A percentile compares a stretch with the other conserved stretches of the same genome.
phyloP scores from a whole-genome alignment of 2,797 vertebrate genomes.

The Odontamblyopus lacepedii region DNA sequence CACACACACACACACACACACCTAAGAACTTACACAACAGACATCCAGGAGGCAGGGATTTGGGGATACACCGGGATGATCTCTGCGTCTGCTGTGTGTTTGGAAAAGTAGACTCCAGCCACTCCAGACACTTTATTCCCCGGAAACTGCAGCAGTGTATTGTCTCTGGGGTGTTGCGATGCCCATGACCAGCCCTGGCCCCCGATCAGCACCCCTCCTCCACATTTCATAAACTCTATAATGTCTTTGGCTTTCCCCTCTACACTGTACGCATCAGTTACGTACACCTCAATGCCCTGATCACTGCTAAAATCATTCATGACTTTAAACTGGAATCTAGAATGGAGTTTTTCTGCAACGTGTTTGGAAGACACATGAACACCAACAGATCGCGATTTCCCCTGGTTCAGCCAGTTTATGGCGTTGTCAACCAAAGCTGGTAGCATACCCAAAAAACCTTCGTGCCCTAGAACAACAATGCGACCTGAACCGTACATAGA shows the following conservation, averaged over 20 bases:
- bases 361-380: slow-evolving; percentile 54
- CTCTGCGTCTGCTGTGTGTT: neutral
- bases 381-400: slow-evolving; percentile 40
- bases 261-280: slow-evolving; percentile 73
- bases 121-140: slow-evolving; percentile 14
- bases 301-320: slow-evolving; percentile 34
- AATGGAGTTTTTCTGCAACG: slow-evolving; percentile 60
- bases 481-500: slow-evolving; percentile 79
- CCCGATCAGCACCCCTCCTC: slow-evolving; percentile 85
- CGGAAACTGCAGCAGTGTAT: slow-evolving; percentile 20
- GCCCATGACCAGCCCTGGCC: slow-evolving; percentile 88
- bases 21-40: neutral
- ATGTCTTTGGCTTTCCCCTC: slow-evolving; percentile 52
- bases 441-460: slow-evolving; percentile 72
- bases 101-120: slow-evolving; percentile 12
- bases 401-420: slow-evolving; percentile 77
- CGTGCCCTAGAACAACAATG: slow-evolving; percentile 81
- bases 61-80: neutral
- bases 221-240: slow-evolving; percentile 79
- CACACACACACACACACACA: too few relatives aligned
- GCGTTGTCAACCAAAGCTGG: slow-evolving; percentile 77
- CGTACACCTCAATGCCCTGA: slow-evolving; percentile 68
- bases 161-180: slow-evolving; percentile 48
- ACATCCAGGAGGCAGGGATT: slow-evolving; percentile 11
- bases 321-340: slow-evolving; percentile 68